phyloP scores from a whole-genome alignment of 2,113 vertebrate genomes.

The Cebus imitator region DNA sequence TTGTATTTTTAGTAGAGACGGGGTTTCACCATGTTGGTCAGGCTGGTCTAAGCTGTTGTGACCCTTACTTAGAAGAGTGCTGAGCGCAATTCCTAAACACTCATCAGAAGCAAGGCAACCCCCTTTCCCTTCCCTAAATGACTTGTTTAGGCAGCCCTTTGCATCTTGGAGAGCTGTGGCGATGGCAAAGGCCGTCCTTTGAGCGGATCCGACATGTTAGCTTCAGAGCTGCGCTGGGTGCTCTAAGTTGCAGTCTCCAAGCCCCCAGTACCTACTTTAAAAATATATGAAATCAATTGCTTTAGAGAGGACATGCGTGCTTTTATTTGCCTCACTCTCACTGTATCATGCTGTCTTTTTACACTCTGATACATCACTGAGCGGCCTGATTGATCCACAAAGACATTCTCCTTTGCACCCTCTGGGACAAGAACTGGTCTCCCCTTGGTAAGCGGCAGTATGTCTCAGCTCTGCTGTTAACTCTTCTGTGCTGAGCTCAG shows the following conservation, averaged over 20 bases:
- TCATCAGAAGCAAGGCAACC: not conserved
- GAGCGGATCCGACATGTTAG: rapidly evolving
- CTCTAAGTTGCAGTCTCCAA: not conserved
- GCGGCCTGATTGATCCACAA: not conserved
- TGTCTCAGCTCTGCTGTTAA: not conserved
- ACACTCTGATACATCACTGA: not conserved
- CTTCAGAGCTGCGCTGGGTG: not conserved
- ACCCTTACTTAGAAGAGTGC: not conserved
- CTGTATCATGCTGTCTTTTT: not conserved
- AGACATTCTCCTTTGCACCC: not conserved
- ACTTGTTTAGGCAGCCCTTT: not conserved
- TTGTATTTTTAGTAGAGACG: too few species aligned
- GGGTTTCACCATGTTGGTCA: too few species aligned
- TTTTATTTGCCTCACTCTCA: not conserved
- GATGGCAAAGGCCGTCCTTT: not conserved
- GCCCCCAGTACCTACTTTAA: not conserved
- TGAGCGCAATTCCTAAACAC: not conserved
- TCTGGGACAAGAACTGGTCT: not conserved
- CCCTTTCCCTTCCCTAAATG: not conserved
- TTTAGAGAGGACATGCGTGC: not conserved
- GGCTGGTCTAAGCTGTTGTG: not conserved
- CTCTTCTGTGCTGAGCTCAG: not conserved
- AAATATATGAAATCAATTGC: not conserved
- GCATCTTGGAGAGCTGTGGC: not conserved
- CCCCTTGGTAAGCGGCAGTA: not conserved